Conservation (phyloP, 2,888 invertebrate species). For the Drosophila mulleri region DNA sequence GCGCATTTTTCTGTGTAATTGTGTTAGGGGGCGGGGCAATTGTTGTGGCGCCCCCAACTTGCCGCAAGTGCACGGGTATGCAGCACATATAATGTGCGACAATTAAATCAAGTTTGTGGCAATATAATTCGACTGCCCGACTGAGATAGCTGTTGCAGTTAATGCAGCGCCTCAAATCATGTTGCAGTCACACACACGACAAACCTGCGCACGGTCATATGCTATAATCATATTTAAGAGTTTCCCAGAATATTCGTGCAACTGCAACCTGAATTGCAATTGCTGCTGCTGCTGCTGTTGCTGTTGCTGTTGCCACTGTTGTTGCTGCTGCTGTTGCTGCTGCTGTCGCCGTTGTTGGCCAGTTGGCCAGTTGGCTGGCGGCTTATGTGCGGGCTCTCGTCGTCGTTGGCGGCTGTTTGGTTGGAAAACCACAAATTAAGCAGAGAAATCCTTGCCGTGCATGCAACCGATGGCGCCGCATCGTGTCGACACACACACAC, state of each 20-base stretch:
- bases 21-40: slow-evolving; percentile 39
- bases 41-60: no score
- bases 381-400: slow-evolving; percentile 40
- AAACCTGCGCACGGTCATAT: slow-evolving; percentile 26
- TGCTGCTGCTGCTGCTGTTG: slow-evolving; percentile 53
- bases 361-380: slow-evolving; percentile 24
- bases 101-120: slow-evolving; percentile 72
- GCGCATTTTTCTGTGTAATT: slow-evolving; percentile 75
- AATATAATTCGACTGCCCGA: slow-evolving; percentile 21
- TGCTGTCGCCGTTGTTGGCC: slow-evolving; percentile 45
- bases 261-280: slow-evolving; percentile 77
- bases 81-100: slow-evolving; percentile 69
- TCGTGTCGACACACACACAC: slow-evolving; percentile 41
- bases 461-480: slow-evolving; percentile 74
- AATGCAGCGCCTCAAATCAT: slow-evolving; percentile 19
- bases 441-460: slow-evolving; percentile 77
- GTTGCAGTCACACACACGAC: slow-evolving; percentile 27
- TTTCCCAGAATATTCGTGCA: slow-evolving; percentile 76
- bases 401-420: slow-evolving; percentile 63
- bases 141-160: slow-evolving; percentile 28
- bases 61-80: slow-evolving; percentile 29
- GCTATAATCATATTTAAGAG: slow-evolving; percentile 78
- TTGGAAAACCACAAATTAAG: slow-evolving; percentile 80
- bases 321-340: slow-evolving; percentile 36
- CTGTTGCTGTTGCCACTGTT: slow-evolving; percentile 20